Base-by-base conservation (phyloP, 2,797 vertebrate genomes). In the Labroides dimidiatus region DNA sequence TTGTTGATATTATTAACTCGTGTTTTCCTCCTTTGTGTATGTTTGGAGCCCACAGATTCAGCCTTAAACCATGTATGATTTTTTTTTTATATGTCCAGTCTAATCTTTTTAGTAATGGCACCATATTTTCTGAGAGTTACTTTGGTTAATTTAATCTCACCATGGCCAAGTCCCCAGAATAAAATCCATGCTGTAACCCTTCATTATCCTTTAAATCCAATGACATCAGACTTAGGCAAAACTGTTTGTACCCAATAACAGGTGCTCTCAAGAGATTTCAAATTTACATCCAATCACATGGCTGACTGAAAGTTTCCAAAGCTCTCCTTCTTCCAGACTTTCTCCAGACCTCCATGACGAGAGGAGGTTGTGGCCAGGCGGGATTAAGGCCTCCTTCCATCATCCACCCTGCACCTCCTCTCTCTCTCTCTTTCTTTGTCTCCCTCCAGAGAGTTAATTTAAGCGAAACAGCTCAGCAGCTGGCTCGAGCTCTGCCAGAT, bases 401-500 rank as follows among this genome's bases (percentile, higher is more conserved):
- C 62, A 27, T 58, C 51, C 56, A 1, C 60, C 45, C 27, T 55
- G 39, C 69, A 64, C 43, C 30, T 57, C 45, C 58, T 60, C 62
- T 39, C 54, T 21, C 17, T 39, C 41, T 19, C 57, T 37, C 68
- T 15, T 13, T 63, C 74, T 77, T 50, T 64, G 42, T 82, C 52
- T 73, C 75, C 21, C 83, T 77, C 74, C 23, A 64, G 69, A 64
- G 73, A 51, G 49, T 68, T 56, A 73, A 51, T 61, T 75, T 21
- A 79, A 64, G 63, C 68, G 74, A 62, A 84, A 70, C 50, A 75
- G 53, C 64, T 62, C 57, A 80, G 78, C 74, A 77, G 60, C 79
- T 78, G 71, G 72, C 78, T 87, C 36, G 5, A 61, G 56, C 77
- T 77, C 61, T n/a, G 13, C 81, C 87, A 91, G 85, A 89, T 91